Evolutionary conservation across 1,140 invertebrate genomes (phyloP), one percentile per base, ranked within the genome.

Genomic region (Mizuhopecten yessoensis): DNA sequence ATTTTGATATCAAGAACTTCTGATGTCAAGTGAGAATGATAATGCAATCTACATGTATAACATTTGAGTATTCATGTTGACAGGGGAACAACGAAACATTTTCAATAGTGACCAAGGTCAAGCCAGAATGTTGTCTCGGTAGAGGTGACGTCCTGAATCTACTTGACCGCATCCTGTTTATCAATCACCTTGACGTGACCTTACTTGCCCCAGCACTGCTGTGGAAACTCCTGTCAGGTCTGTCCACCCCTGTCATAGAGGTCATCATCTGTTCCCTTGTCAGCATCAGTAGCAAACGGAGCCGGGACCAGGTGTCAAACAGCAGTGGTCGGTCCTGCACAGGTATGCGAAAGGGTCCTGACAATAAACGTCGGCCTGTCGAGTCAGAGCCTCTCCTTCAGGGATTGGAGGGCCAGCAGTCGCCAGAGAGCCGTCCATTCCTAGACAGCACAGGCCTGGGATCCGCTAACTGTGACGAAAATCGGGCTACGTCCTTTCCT

Each of bases 41-140:
- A n/a, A n/a, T n/a, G n/a, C n/a, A n/a, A n/a, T n/a, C n/a, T n/a
- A n/a, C n/a, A n/a, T n/a, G n/a, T n/a, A n/a, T n/a, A n/a, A n/a
- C n/a, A n/a, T n/a, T n/a, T n/a, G n/a, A n/a, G n/a, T n/a, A n/a
- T n/a, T n/a, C 17, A 17, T 45, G 42, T 45, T 75, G 57, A 75
- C 75, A 91, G 90, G 86, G 88, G 49, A 42, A 91, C 10, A 86
- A 36, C 20, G 89, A 91, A 29, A 91, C 90, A 9, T 92, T 33
- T 86, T 36, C 87, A n/a, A 89, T 92, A 34, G 75, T 92, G 3
- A 91, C 90, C 23, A 87, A 88, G 42, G 90, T 92, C 0, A 92
- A 92, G 23, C 88, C 88, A 0, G 92, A 89, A 87, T 92, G 92
- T 23, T 33, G 36, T 5, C 36, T 92, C 5, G 0, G 87, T 33